Evolutionary conservation across 1,140 invertebrate genomes (phyloP).

Genomic region (Aphaenogaster floridana): DNA sequence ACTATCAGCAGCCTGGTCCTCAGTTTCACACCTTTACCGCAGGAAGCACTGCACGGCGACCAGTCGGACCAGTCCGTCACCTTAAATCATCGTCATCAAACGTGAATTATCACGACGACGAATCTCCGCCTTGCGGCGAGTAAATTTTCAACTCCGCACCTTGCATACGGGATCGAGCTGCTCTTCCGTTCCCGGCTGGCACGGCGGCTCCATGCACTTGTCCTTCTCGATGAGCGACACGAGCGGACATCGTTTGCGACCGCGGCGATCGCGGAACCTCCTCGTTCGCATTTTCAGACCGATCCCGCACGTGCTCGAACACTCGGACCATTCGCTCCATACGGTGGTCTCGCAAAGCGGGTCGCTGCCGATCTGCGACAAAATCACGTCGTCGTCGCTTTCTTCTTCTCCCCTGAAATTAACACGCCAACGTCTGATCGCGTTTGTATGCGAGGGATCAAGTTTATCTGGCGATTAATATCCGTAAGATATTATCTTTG

Average conservation of each 20-base stretch:
- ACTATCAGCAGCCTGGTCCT: conserved; percentile 91
- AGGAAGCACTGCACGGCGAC: conserved; percentile 91
- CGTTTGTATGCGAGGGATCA: background rate
- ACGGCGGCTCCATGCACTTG: conserved; percentile 91
- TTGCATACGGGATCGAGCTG: conserved; percentile 88
- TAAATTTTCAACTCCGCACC: conserved; percentile 67
- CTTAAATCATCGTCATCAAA: conserved; percentile 69
- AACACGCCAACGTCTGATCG: background rate
- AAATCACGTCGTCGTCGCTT: background rate
- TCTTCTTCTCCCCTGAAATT: conserved; percentile 59
- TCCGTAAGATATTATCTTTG: background rate
- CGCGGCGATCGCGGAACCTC: conserved; percentile 91
- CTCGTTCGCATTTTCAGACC: conserved; percentile 92
- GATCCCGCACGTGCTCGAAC: conserved; percentile 93
- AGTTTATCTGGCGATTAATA: background rate
- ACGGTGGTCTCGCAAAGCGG: conserved; percentile 91
- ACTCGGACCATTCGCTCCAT: conserved; percentile 94
- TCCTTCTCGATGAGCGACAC: conserved; percentile 91
- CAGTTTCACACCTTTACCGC: conserved; percentile 90
- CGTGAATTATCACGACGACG: background rate
- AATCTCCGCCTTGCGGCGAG: conserved; percentile 11
- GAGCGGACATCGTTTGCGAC: conserved; percentile 92
- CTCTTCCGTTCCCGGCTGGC: conserved; percentile 87
- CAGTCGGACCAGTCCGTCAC: conserved; percentile 92
- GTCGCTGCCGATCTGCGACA: background rate